A percentile compares a stretch with the other conserved stretches of the same genome.
Evolutionary conservation across 2,113 vertebrate genomes (phyloP).

Genomic region (Mesocricetus auratus): DNA sequence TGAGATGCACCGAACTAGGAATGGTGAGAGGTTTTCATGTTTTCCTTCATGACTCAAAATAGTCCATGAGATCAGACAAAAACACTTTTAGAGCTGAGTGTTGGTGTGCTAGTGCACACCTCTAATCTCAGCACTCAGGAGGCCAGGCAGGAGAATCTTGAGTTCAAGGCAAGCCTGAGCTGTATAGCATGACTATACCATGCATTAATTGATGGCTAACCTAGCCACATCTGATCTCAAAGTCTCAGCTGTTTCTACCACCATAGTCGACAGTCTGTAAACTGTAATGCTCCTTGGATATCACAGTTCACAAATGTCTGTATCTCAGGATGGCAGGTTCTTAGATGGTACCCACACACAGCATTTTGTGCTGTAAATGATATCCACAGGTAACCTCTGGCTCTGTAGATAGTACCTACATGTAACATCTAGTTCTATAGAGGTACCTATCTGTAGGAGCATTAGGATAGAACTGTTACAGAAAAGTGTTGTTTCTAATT

Average conservation of each 20-base stretch:
- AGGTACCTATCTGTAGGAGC: background rate
- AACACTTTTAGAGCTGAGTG: background rate
- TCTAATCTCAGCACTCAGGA: background rate
- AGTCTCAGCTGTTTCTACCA: background rate
- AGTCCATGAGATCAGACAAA: background rate
- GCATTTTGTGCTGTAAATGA: background rate
- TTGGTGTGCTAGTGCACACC: background rate
- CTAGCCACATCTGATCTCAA: background rate
- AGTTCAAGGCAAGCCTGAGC: background rate
- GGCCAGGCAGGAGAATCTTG: background rate
- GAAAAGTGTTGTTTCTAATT: background rate
- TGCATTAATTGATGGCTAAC: background rate
- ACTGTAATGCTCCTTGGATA: slow-evolving; percentile 8
- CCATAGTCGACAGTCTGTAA: background rate
- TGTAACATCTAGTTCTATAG: background rate
- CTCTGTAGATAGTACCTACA: background rate
- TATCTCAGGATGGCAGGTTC: background rate
- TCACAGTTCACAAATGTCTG: background rate
- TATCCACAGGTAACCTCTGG: background rate
- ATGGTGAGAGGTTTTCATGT: background rate
- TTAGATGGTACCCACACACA: background rate
- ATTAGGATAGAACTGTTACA: background rate
- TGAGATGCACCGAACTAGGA: background rate
- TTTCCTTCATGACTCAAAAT: slow-evolving; percentile 53
- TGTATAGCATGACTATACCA: background rate